Evolutionary conservation across 2,797 vertebrate species (phyloP), one percentile per base, ranked within the genome.

Genomic region (Sandelia bainsii): DNA sequence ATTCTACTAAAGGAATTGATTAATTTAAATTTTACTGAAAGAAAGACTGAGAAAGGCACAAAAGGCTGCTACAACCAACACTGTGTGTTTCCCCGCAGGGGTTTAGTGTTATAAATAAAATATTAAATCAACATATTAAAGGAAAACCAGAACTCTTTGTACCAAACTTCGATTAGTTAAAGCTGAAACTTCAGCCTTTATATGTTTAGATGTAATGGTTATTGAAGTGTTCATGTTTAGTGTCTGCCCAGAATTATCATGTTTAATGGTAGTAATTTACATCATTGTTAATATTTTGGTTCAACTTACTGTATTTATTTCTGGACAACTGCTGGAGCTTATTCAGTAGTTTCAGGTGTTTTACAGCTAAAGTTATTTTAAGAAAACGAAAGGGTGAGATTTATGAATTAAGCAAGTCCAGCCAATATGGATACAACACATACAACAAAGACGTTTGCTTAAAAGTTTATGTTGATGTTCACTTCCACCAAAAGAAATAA

Each of bases 1-100:
- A 86, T 85, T 61, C 75, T 1, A 0, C 72, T 65, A 13, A 75
- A 66, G 44, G 19, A 56, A 56, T 0, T 6, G 51, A 53, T 61
- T 4, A 20, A 48, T 50, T 60, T 34, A 14, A 44, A 72, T 40
- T 29, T 44, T 23, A 22, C 9, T 48, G 51, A 81, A 67, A 76
- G 39, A 75, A 62, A 73, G 12, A 49, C 25, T 34, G 19, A 60
- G n/a, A 10, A 46, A 19, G 42, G 42, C 16, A 44, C 63, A 37
- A 63, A 13, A 64, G 51, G 20, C 0, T 5, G 8, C 4, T 7
- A 8, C 23, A 56, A 51, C 23, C 19, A 5, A 5, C 20, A 22
- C 20, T 6, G 2, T n/a, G 19, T 23, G 4, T 62, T 48, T 9
- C 56, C 6, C 62, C 53, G 3, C 46, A 6, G 53, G 6, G 7